Evolutionary conservation across 1,140 invertebrate genomes (phyloP).

Genomic region (Cylas formicarius): DNA sequence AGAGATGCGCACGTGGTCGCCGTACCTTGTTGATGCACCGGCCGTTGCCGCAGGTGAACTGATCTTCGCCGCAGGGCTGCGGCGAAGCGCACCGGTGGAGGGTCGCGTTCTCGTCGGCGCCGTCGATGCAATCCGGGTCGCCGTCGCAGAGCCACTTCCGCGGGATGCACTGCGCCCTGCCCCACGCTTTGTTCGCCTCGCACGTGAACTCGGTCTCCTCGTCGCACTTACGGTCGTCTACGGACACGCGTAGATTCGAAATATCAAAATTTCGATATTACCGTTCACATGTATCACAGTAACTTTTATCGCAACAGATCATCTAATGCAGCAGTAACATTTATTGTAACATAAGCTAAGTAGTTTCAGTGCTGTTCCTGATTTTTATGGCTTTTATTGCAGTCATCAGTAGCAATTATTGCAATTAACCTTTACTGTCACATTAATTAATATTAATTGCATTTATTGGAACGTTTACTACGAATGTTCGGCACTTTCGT

Average conservation of each 20-base stretch:
- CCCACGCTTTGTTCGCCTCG: conserved; percentile 82
- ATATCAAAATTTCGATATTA: too few species aligned
- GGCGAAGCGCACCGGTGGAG: conserved; percentile 73
- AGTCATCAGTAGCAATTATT: too few species aligned
- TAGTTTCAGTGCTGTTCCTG: too few species aligned
- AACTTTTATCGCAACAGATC: too few species aligned
- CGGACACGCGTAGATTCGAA: conserved; percentile 19
- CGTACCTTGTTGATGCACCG: conserved; percentile 67
- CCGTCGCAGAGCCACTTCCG: conserved; percentile 93
- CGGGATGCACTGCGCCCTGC: conserved; percentile 86
- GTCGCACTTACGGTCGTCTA: conserved; percentile 83
- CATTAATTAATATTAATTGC: too few species aligned
- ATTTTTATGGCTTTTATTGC: too few species aligned
- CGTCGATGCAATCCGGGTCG: conserved; percentile 92
- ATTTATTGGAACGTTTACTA: too few species aligned
- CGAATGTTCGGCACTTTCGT: too few species aligned
- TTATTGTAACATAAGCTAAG: too few species aligned
- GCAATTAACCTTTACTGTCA: too few species aligned
- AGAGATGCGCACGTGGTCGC: background rate
- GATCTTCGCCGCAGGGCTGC: conserved; percentile 73
- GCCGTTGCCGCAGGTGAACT: conserved; percentile 86
- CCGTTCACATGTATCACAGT: too few species aligned
- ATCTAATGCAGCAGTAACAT: too few species aligned
- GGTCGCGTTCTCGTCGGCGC: conserved; percentile 89
- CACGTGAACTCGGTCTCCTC: conserved; percentile 89